Evolutionary conservation across 2,113 vertebrate species (phyloP).

Genomic region (Corythaeola cristata): DNA sequence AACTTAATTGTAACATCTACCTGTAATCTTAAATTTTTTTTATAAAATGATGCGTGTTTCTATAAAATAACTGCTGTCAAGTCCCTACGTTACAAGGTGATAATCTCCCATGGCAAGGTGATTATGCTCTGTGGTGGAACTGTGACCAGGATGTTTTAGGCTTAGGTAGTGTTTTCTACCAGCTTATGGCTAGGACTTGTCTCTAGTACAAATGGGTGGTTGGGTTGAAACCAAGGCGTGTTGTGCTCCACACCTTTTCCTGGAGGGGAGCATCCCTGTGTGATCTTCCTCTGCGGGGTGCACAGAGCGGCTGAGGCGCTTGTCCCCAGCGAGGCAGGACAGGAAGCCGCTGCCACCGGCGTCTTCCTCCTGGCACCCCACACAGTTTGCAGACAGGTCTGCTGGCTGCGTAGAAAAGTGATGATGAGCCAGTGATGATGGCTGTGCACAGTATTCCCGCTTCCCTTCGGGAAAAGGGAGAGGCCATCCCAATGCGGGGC

Average conservation of each 20-base stretch:
- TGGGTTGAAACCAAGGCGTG: not conserved
- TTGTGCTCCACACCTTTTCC: not conserved
- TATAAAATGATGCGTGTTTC: not conserved
- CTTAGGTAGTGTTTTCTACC: not conserved
- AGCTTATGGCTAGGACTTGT: not conserved
- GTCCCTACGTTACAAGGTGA: rapidly evolving
- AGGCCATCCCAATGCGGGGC: not conserved
- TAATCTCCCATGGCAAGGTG: not conserved
- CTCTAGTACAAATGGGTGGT: not conserved
- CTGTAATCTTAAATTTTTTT: not conserved
- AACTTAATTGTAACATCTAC: not conserved
- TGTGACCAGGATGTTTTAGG: not conserved
- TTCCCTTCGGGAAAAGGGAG: not conserved
- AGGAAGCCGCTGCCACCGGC: not conserved
- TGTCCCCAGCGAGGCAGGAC: not conserved
- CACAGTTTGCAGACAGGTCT: not conserved
- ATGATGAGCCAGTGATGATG: not conserved
- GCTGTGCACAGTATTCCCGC: not conserved
- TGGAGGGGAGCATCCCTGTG: rapidly evolving
- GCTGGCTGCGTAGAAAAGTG: rapidly evolving
- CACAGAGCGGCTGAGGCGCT: not conserved
- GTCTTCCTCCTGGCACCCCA: not conserved
- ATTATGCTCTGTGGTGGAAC: not conserved
- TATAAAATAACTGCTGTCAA: not conserved
- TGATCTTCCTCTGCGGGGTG: not conserved